A percentile compares a stretch with the other conserved stretches of the same genome.
Evolutionary conservation across 2,797 vertebrate genomes (phyloP).

Genomic region (Dendrocincla fuliginosa): DNA sequence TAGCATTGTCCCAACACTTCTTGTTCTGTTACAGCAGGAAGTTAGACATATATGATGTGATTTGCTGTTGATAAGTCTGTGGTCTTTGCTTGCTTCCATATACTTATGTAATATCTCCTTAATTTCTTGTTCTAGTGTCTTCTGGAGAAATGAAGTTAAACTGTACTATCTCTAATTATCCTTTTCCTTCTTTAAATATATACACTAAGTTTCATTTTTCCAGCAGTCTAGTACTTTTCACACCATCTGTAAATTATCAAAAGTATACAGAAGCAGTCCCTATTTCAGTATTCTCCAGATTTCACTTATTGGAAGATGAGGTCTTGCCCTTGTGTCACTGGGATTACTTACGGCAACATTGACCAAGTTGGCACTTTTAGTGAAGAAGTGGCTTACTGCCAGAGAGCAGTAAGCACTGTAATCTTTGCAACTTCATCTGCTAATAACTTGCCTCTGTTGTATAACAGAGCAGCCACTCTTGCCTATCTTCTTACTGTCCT

Average conservation of each 20-base stretch:
- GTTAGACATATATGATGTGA: neutral
- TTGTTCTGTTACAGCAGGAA: neutral
- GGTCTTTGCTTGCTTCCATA: neutral
- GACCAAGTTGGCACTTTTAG: constrained; percentile 17
- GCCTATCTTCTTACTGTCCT: neutral
- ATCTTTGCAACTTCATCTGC: constrained; percentile 49
- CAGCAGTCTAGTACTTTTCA: neutral
- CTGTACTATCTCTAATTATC: neutral
- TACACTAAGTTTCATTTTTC: neutral
- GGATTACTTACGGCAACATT: neutral
- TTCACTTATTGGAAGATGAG: neutral
- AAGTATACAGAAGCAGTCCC: neutral
- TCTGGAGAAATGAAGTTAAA: neutral
- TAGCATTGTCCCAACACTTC: neutral
- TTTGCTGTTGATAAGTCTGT: neutral
- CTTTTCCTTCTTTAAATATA: neutral
- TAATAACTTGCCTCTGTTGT: constrained; percentile 26
- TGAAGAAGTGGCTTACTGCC: constrained; percentile 33
- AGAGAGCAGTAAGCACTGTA: constrained; percentile 27
- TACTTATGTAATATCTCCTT: neutral
- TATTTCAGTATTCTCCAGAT: neutral
- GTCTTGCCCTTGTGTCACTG: neutral
- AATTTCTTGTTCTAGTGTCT: neutral
- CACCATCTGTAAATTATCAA: neutral
- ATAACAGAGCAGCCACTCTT: neutral